phyloP scores from a whole-genome alignment of 2,113 vertebrate species.

The Malaclemys terrapin region DNA sequence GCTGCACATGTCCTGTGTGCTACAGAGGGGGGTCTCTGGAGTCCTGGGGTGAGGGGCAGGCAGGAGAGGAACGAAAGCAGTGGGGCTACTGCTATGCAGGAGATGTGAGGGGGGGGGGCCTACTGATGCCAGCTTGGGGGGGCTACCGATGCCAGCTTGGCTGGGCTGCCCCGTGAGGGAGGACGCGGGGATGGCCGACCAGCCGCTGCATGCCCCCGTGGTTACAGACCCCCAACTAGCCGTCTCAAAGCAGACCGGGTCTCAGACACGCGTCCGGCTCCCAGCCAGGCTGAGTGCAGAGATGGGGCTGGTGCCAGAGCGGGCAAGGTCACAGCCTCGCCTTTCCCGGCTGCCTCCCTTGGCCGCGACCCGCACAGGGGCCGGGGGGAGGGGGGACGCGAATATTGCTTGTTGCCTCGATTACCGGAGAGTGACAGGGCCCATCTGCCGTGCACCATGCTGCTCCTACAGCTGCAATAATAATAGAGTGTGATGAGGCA shows the following conservation, averaged over 20 bases:
- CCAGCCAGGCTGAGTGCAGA: background rate
- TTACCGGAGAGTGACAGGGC: background rate
- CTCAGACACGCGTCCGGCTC: background rate
- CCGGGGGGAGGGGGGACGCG: too few species aligned
- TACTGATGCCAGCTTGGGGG: too few species aligned
- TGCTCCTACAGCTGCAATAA: background rate
- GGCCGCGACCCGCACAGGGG: background rate
- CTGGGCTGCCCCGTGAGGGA: too few species aligned
- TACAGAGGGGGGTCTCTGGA: background rate
- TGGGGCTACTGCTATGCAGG: background rate
- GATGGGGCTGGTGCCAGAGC: background rate
- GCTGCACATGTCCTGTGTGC: background rate
- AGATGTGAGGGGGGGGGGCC: too few species aligned
- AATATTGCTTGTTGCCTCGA: background rate
- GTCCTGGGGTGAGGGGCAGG: background rate
- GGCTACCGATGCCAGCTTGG: too few species aligned
- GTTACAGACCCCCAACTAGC: too few species aligned
- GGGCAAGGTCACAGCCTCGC: background rate
- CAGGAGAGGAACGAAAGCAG: background rate
- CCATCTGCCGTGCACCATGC: background rate
- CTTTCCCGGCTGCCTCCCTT: background rate
- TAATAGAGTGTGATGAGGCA: background rate
- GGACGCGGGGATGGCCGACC: too few species aligned
- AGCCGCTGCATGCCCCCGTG: too few species aligned
- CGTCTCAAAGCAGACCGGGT: accelerated